Conservation (phyloP, 30 jellyfish, hydroid and myxozoan species). For the Clytia hemisphaerica region DNA sequence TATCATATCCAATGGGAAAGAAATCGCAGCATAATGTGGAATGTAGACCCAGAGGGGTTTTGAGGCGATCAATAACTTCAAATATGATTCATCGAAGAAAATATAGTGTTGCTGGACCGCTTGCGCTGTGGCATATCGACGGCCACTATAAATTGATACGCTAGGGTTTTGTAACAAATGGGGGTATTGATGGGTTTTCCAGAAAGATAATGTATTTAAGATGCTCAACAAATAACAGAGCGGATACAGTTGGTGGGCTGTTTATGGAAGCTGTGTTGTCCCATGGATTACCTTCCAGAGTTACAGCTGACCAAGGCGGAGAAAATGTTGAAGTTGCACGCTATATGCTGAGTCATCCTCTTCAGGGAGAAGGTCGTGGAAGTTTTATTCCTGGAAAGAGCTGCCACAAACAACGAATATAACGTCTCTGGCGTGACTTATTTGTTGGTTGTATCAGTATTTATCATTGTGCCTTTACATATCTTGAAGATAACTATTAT, state of each 20-base stretch:
- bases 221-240: conserved; percentile 17
- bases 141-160: conserved; percentile 28
- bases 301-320: conserved; percentile 41
- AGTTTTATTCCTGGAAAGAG: conserved; percentile 22
- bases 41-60: conserved; percentile 20
- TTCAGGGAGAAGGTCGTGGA: conserved; percentile 23
- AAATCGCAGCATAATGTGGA: neutral
- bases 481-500: neutral
- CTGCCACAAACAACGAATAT: conserved; percentile 18
- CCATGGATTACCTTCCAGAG: conserved; percentile 37
- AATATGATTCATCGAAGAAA: conserved; percentile 10
- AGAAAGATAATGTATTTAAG: conserved; percentile 24
- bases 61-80: neutral
- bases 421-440: conserved; percentile 18
- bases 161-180: conserved; percentile 36
- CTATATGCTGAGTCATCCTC: conserved; percentile 28
- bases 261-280: conserved; percentile 6
- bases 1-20: neutral
- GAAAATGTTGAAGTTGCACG: conserved; percentile 41
- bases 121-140: conserved; percentile 38
- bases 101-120: conserved; percentile 30
- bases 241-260: conserved; percentile 18
- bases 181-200: conserved; percentile 35
- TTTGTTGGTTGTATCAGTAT: neutral
- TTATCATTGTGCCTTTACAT: neutral